Conservation (phyloP, 1,140 invertebrate species). For the Andricus grossulariae region DNA sequence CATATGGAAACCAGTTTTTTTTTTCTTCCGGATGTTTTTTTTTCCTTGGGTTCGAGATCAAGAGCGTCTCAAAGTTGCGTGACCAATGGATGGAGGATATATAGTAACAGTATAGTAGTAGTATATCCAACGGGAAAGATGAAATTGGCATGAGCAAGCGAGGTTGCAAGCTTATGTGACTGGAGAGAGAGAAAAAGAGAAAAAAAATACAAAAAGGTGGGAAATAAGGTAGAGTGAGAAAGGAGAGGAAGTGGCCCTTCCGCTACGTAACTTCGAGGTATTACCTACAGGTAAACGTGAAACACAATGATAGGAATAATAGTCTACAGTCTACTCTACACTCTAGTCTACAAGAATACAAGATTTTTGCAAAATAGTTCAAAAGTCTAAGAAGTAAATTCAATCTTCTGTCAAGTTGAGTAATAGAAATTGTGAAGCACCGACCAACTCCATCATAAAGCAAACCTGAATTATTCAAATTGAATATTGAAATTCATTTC, state of each 20-base stretch:
- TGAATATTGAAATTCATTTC: too few relatives aligned
- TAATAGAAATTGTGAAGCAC: too few relatives aligned
- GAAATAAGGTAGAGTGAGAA: slow-evolving; percentile 24
- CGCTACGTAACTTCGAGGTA: slow-evolving; percentile 43
- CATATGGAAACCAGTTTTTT: background rate
- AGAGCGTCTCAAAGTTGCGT: background rate
- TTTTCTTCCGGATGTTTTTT: background rate
- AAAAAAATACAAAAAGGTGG: slow-evolving; percentile 29
- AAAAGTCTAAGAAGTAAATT: slow-evolving; percentile 3
- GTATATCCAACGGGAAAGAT: slow-evolving; percentile 34
- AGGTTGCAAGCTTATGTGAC: slow-evolving; percentile 23
- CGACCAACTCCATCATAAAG: too few relatives aligned
- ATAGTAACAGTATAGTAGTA: background rate
- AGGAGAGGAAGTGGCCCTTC: slow-evolving; percentile 54
- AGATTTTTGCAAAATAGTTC: slow-evolving; percentile 37
- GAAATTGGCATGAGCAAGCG: slow-evolving; percentile 27
- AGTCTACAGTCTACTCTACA: background rate
- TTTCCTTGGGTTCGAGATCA: background rate
- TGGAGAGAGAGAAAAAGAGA: slow-evolving; percentile 28
- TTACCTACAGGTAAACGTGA: slow-evolving; percentile 22
- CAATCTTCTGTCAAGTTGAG: too few relatives aligned
- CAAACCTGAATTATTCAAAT: too few relatives aligned
- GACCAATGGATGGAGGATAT: background rate
- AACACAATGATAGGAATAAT: slow-evolving; percentile 11
- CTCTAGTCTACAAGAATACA: background rate